A percentile compares a stretch with the other conserved stretches of the same genome.
Evolutionary conservation across 2,113 vertebrate genomes (phyloP).

Genomic region (Lichenostomus cassidix): DNA sequence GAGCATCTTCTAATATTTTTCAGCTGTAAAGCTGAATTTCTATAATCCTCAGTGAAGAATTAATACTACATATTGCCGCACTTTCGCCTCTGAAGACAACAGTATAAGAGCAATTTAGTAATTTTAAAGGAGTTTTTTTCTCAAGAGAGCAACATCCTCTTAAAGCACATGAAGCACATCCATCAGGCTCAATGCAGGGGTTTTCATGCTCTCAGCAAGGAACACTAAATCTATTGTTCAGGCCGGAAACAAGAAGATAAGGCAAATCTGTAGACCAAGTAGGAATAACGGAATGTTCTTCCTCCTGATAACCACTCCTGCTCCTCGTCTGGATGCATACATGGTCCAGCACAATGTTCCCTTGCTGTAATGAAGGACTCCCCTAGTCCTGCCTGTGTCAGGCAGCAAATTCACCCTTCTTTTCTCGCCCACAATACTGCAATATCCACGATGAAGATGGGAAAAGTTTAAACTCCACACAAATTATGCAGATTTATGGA

Average conservation of each 20-base stretch:
- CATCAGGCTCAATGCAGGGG: not conserved
- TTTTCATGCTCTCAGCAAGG: not conserved
- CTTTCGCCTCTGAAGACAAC: not conserved
- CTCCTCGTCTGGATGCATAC: not conserved
- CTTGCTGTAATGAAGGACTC: not conserved
- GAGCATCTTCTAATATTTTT: not conserved
- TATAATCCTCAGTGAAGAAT: not conserved
- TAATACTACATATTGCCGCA: not conserved
- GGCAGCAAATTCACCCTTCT: not conserved
- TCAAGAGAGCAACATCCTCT: not conserved
- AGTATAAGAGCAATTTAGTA: not conserved
- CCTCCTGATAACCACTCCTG: not conserved
- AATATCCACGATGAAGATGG: not conserved
- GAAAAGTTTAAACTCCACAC: not conserved
- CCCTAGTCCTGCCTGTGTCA: not conserved
- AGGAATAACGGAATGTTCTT: not conserved
- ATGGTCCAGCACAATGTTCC: not conserved
- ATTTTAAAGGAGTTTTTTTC: not conserved
- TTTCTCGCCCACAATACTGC: not conserved
- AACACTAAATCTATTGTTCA: not conserved
- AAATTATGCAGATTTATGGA: fast-evolving
- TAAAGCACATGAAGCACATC: not conserved
- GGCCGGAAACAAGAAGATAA: not conserved
- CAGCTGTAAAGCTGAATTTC: not conserved
- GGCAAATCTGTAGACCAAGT: not conserved